Percentiles rank a stretch among this genome's conserved stretches.
Evolutionary conservation across 2,797 vertebrate species (phyloP).

Genomic region (Peromyscus aztecus): DNA sequence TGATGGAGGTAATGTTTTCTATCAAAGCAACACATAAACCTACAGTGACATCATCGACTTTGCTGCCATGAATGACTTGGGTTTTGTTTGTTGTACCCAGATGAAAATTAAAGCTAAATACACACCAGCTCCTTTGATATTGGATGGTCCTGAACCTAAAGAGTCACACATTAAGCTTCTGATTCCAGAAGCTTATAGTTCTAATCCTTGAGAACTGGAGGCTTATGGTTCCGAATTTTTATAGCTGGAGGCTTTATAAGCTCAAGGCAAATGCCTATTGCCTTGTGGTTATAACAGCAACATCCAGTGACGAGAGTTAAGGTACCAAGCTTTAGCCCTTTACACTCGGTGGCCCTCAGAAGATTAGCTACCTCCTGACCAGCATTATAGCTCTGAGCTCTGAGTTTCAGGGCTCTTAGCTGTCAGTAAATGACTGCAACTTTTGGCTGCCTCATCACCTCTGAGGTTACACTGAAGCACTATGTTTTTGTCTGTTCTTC

Average conservation of each 20-base stretch:
- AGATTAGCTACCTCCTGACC: neutral
- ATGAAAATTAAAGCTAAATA: neutral
- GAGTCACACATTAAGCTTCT: neutral
- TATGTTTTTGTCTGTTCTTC: neutral
- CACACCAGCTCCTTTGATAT: neutral
- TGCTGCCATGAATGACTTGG: neutral
- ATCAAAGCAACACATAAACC: neutral
- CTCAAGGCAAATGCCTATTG: neutral
- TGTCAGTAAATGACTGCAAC: neutral
- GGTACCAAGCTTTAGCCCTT: neutral
- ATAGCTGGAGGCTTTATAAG: neutral
- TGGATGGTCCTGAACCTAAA: neutral
- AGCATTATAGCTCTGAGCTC: neutral
- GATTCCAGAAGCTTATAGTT: neutral
- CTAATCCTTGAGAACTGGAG: neutral
- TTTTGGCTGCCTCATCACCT: neutral
- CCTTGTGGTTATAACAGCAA: neutral
- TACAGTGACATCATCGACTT: neutral
- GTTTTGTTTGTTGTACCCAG: neutral
- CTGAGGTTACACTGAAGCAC: neutral
- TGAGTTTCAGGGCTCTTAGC: neutral
- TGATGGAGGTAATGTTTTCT: neutral
- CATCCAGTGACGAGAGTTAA: neutral
- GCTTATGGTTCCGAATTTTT: neutral
- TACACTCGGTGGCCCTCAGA: neutral